Conservation (phyloP, 2,113 vertebrate species). For the Suncus etruscus region DNA sequence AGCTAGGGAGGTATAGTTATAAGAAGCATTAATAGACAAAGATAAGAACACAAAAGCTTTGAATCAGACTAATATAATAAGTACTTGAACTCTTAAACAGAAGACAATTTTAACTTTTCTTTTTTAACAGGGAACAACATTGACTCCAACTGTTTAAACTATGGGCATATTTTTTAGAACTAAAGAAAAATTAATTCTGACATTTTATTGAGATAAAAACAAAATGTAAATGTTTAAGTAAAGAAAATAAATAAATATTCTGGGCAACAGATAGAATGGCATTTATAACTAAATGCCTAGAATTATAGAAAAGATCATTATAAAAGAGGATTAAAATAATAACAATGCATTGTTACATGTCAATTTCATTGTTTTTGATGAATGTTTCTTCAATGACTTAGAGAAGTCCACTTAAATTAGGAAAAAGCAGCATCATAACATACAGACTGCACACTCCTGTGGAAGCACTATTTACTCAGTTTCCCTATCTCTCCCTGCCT, state of each 20-base stretch:
- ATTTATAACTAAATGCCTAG: neutral
- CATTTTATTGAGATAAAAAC: neutral
- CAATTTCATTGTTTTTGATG: neutral
- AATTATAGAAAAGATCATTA: neutral
- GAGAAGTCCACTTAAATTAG: neutral
- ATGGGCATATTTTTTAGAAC: neutral
- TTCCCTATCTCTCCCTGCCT: neutral
- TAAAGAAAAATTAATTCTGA: neutral
- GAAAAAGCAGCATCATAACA: neutral
- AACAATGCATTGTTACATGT: no score
- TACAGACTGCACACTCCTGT: neutral
- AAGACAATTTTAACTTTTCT: neutral
- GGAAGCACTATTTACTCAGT: neutral
- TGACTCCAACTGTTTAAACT: neutral
- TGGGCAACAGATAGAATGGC: neutral
- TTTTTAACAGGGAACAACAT: neutral
- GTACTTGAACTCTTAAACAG: slow-evolving; percentile 11
- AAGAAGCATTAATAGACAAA: neutral
- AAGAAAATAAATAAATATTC: neutral
- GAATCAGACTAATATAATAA: neutral
- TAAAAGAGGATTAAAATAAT: neutral
- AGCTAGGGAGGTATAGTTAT: neutral
- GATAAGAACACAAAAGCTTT: neutral
- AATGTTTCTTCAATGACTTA: neutral
- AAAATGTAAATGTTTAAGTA: neutral